Base-by-base conservation (phyloP, 2,888 invertebrate species). In the Stictocephala bisonia region DNA sequence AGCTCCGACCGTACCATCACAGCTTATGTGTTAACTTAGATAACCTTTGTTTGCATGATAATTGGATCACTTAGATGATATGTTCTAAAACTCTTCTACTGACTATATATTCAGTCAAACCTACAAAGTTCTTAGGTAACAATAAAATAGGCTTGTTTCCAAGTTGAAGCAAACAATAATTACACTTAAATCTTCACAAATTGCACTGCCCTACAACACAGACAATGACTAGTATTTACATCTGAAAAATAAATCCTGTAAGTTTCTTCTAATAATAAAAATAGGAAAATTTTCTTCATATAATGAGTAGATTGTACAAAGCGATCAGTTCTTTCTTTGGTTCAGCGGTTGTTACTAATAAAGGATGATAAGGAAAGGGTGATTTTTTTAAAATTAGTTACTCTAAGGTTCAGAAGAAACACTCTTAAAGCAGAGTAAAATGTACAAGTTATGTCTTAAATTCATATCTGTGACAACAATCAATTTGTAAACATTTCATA, bases 241-340 rank as follows among this genome's bases (percentile, higher is more conserved):
- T 18, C 40, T 40, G 40, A 18, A 40, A 60, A 60, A 60, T 22
- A 40, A 60, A 60, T 40, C 18, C n/a, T 60, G 35, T 58, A 40
- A n/a, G 60, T 56, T 56, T 53, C 53, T 53, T 56, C 24, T 18
- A 4, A 27, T 29, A 24, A 60, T 40, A 56, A 60, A 60, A 60
- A 31, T 31, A 31, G 9, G 24, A 11, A 60, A 60, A 40, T 60
- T 22, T 40, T 60, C 41, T 40, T 20, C 41, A 60, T 24, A 3
- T 40, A 26, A 40, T 60, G 26, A 18, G n/a, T n/a, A n/a, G 60
- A 60, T 60, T 60, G 60, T 60, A 60, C 60, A 40, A 60, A 40
- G 56, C 60, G 7, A 40, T 40, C 35, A 40, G 60, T 35, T 60
- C 60, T 20, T 6, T 56, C 56, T 56, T 56, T 56, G 56, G 56